phyloP scores from a whole-genome alignment of 35 echinoderm and acorn worm species.

The Apostichopus parvimensis region DNA sequence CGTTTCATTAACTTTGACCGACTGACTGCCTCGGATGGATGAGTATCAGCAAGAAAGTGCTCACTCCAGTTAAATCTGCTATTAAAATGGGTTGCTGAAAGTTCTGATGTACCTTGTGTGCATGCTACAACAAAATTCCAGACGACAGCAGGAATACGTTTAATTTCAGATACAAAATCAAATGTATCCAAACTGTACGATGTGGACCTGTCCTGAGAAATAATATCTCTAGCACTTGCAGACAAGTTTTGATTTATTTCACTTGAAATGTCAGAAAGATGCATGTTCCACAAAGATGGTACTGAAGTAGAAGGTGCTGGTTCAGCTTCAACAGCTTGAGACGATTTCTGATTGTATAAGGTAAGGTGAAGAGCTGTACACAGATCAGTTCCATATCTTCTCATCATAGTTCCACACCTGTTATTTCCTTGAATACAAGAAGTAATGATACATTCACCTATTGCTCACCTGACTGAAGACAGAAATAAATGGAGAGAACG shows the following conservation, averaged over 20 bases:
- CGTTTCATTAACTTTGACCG: conserved; percentile 7
- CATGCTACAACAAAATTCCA: conserved; percentile 39
- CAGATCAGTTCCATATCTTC: not conserved
- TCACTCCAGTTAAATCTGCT: conserved; percentile 22
- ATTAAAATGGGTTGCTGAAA: not conserved
- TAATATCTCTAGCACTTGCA: not conserved
- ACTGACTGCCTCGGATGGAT: conserved; percentile 28
- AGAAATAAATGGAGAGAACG: not conserved
- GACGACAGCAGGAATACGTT: not conserved
- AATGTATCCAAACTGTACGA: conserved; percentile 9
- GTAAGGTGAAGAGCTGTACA: not conserved
- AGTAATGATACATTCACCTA: conserved; percentile 24
- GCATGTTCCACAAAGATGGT: not conserved
- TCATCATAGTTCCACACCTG: conserved; percentile 37
- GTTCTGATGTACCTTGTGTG: conserved; percentile 14
- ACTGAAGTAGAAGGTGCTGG: not conserved
- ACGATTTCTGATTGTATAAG: not conserved
- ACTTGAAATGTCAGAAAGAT: not conserved
- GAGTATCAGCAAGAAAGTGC: conserved; percentile 23
- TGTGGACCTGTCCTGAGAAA: not conserved
- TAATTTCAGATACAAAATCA: conserved; percentile 3
- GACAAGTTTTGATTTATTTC: conserved; percentile 32
- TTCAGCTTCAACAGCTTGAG: not conserved
- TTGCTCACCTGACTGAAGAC: not conserved
- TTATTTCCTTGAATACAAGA: not conserved